Base-by-base conservation (phyloP, 2,888 invertebrate species). In the Pammene fasciana region DNA sequence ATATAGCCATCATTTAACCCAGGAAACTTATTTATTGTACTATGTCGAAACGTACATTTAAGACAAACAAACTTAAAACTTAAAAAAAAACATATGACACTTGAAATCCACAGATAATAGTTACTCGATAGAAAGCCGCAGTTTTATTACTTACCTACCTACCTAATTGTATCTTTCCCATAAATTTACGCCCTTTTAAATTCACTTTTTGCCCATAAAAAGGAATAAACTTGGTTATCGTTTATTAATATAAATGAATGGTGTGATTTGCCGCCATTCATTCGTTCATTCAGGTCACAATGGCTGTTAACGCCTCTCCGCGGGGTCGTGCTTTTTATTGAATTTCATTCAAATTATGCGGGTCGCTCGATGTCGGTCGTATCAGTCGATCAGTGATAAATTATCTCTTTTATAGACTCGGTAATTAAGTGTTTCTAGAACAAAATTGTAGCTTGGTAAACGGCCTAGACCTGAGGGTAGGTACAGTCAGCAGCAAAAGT, bases 321-420 rank as follows among this genome's bases (percentile, higher is more conserved):
- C 72, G 82, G 82, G 87, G 87, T 86, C 86, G 82, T 77, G 82
- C 86, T 89, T 87, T 90, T 89, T 88, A 89, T 89, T 88, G 83
- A 82, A 84, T 84, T 79, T 80, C 75, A 85, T 86, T 83, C 73
- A 76, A 74, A 81, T 81, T 83, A 90, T 90, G 89, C 90, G 90
- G 90, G 90, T 74, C 71, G 60, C 65, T 55, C 36, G 52, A 60
- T 52, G 70, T 59, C 59, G 65, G 65, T 48, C 56, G 50, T 70
- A 70, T 70, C 70, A 10, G 46, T 41, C 64, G 67, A 72, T 67
- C 61, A 60, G 65, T 60, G 65, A 70, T 70, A 65, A 65, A 70
- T 60, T 55, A 59, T 60, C 70, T 46, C 8, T 41, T 67, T 70
- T 65, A 56, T 67, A 38, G 50, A 52, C 38, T 54, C 13, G 10